Evolutionary conservation across 2,888 invertebrate species (phyloP), one percentile per base, ranked within the genome.

Genomic region (Nemotelus pantherinus): DNA sequence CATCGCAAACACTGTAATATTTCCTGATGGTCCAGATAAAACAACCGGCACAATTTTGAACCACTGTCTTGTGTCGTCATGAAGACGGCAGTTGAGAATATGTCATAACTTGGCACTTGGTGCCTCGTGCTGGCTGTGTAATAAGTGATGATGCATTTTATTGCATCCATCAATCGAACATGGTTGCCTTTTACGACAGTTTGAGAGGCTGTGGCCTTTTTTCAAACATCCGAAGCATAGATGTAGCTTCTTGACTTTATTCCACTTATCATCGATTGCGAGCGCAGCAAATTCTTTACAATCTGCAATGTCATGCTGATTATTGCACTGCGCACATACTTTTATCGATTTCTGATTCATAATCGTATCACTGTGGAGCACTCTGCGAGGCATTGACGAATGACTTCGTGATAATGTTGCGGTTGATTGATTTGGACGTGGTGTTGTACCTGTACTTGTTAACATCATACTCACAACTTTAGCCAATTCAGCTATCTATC

Each of bases 1-100:
- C 76, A 80, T 79, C 2, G 78, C 80, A 55, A 68, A 67, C 1
- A 57, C 48, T n/a, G 7, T 60, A 70, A 75, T 4, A n/a, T 53
- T 25, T 58, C 58, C 58, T 39, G n/a, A 58, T 10, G 58, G 58
- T 58, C 58, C 58, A 3, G 58, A 58, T 5, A 58, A 3, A 58
- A 58, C n/a, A 10, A 58, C 6, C 39, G 58, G 9, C 5, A 58
- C 58, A 58, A 58, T 58, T 58, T 58, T 58, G n/a, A 58, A 58
- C 39, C n/a, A 39, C 58, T 58, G 58, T 39, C 25, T 9, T 9
- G 58, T 58, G 39, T 58, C 58, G 58, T 39, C 39, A 58, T 58
- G 10, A 10, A 57, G 3, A 57, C 10, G 10, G 10, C 57, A 57
- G 25, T 57, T 57, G 25, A 58, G 39, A 58, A 58, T 58, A 10